Percentiles rank a stretch among this genome's conserved stretches.
Evolutionary conservation across 2,888 invertebrate species (phyloP).

Genomic region (Lasioglossum lativentre): DNA sequence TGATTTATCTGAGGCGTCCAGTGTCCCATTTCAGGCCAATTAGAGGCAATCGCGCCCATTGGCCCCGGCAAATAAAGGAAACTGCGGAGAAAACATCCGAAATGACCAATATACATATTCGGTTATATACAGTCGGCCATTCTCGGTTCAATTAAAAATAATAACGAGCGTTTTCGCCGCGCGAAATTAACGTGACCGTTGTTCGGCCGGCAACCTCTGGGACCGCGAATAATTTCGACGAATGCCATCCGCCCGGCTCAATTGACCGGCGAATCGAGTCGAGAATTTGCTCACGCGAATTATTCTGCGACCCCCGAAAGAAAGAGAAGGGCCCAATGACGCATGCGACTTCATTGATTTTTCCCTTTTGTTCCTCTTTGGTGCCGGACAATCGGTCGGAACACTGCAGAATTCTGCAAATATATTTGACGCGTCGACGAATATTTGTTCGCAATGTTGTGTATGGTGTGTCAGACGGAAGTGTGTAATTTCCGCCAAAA

Average conservation of each 20-base stretch:
- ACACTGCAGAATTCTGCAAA: neutral
- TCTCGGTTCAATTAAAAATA: constrained; percentile 44
- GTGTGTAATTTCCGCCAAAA: neutral
- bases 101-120: constrained; percentile 18
- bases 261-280: constrained; percentile 51
- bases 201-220: neutral
- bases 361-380: neutral
- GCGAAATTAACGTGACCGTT: constrained; percentile 39
- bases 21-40: constrained; percentile 30
- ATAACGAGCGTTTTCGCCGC: constrained; percentile 30
- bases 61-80: constrained; percentile 12
- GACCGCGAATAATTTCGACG: constrained; percentile 46
- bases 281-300: constrained; percentile 35
- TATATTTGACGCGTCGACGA: neutral
- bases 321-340: neutral
- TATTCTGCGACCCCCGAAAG: constrained; percentile 15
- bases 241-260: constrained; percentile 45
- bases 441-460: neutral
- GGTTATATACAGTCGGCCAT: neutral
- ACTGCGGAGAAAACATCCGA: constrained; percentile 14
- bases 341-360: neutral
- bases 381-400: neutral
- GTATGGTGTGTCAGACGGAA: neutral
- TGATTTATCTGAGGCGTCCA: constrained; percentile 5
- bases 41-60: constrained; percentile 21